These are phyloP conservation scores for Amphipyra tragopoginis DNA, from an alignment of 2,888 invertebrate genomes.

Conservation along the genomic window DNA sequence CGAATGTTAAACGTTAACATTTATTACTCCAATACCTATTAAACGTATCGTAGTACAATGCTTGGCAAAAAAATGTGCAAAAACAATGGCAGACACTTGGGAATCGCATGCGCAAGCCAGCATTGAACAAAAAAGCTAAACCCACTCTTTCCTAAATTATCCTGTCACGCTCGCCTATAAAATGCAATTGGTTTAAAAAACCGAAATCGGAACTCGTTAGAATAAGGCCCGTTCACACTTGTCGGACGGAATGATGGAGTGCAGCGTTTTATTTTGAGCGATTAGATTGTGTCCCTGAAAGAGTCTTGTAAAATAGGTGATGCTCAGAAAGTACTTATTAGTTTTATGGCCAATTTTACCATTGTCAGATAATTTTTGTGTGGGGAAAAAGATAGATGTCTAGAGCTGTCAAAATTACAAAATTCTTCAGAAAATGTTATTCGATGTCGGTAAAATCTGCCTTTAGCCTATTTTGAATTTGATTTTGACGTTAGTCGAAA, in stretches of 20 bases:
- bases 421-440: too few relatives aligned
- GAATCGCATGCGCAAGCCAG: constrained; percentile 78
- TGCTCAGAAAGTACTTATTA: too few relatives aligned
- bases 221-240: constrained; percentile 67
- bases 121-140: constrained; percentile 68
- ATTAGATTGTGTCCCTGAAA: neutral
- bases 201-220: constrained; percentile 83
- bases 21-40: constrained; percentile 75
- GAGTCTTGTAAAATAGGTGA: too few relatives aligned
- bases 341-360: too few relatives aligned
- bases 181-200: constrained; percentile 87
- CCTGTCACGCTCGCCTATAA: constrained; percentile 89
- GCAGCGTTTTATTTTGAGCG: neutral
- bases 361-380: too few relatives aligned
- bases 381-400: too few relatives aligned
- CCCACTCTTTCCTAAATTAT: constrained; percentile 86
- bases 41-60: constrained; percentile 76
- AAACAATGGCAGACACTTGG: constrained; percentile 70
- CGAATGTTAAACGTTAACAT: constrained; percentile 73
- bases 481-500: too few relatives aligned
- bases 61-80: constrained; percentile 74
- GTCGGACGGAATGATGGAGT: neutral
- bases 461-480: too few relatives aligned
- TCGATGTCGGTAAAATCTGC: too few relatives aligned
- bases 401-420: too few relatives aligned